These are phyloP conservation scores for Archaeoteleia sp. DNA, from an alignment of 2,888 invertebrate species.

Conservation along the genomic window DNA sequence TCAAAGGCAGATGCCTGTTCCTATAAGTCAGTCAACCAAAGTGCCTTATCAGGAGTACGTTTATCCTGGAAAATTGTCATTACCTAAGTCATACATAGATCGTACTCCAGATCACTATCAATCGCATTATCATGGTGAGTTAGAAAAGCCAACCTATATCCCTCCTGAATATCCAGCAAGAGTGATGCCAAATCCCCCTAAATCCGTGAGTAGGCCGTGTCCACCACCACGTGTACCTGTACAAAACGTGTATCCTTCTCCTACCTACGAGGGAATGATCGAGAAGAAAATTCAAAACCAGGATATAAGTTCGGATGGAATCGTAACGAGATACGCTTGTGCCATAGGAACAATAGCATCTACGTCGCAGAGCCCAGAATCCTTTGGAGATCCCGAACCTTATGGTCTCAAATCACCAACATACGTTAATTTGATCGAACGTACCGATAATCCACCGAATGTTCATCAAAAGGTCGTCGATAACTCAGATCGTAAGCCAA, in stretches of 20 bases:
- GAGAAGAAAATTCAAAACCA: slow-evolving; percentile 69
- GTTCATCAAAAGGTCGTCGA: slow-evolving; percentile 2
- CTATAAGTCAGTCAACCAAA: slow-evolving; percentile 14
- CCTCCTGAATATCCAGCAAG: slow-evolving; percentile 28
- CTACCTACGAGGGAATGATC: slow-evolving; percentile 15
- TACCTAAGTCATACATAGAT: slow-evolving; percentile 27
- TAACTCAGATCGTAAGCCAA: slow-evolving; percentile 5
- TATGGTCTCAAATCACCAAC: slow-evolving; percentile 18
- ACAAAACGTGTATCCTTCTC: slow-evolving; percentile 20
- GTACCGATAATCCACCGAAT: neutral
- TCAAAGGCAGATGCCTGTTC: slow-evolving; percentile 12
- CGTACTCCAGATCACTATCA: slow-evolving; percentile 24
- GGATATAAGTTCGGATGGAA: slow-evolving; percentile 68
- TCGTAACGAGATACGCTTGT: slow-evolving; percentile 70
- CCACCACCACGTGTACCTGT: neutral
- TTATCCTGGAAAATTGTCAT: slow-evolving; percentile 33
- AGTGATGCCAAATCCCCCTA: neutral
- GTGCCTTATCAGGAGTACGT: slow-evolving; percentile 33
- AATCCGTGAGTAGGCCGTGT: slow-evolving; percentile 5
- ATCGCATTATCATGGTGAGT: slow-evolving; percentile 44
- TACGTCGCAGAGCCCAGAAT: slow-evolving; percentile 54
- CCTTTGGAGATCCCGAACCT: slow-evolving; percentile 12
- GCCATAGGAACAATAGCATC: slow-evolving; percentile 70
- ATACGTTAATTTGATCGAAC: slow-evolving; percentile 18
- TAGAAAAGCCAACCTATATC: slow-evolving; percentile 49